Base-by-base conservation (phyloP, 2,888 invertebrate species). In the Cryptocephalus primarius region DNA sequence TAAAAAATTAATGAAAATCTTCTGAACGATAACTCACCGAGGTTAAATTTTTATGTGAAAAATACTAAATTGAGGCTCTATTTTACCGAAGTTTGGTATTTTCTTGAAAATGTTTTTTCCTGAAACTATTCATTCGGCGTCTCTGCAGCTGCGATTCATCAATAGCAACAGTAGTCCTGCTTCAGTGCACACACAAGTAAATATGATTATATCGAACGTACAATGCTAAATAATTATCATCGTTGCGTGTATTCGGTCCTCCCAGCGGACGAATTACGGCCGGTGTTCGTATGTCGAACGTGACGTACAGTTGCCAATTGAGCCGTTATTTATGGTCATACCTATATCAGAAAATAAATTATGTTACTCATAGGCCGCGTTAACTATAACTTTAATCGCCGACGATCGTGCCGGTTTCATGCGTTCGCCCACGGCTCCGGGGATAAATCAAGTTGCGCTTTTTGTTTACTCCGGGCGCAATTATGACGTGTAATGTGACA, bases 141-240 rank as follows among this genome's bases (percentile, higher is more conserved):
- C 22, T 22, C 22, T 22, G 22, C 22, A 22, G 22, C 22, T 22
- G 3, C 22, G 22, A 22, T 22, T 22, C 22, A 22, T 22, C 22
- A 22, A 22, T 6, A 6, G 22, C 22, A 22, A 22, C 22, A 6
- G 22, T 22, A 22, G 22, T 22, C 22, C 22, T 22, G 22, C 22
- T 22, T 22, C 22, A 6, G 22, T 22, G 22, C 56, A 60, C 61
- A 62, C 60, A 59, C 56, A 59, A 61, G 62, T 60, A 62, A 65
- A 65, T 61, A 59, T 58, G 63, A 66, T 66, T 66, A 65, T 64
- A 62, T 63, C 59, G 62, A 64, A 62, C 62, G 62, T 62, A 60
- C 60, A 65, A 66, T 64, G 62, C 64, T 66, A 66, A 67, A 67
- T 67, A 65, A 67, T 67, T 67, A 67, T 67, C 62, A 58, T 60